A percentile compares a stretch with the other conserved stretches of the same genome.
Conservation (phyloP, 2,113 vertebrate species). For the Silurus asotus region DNA sequence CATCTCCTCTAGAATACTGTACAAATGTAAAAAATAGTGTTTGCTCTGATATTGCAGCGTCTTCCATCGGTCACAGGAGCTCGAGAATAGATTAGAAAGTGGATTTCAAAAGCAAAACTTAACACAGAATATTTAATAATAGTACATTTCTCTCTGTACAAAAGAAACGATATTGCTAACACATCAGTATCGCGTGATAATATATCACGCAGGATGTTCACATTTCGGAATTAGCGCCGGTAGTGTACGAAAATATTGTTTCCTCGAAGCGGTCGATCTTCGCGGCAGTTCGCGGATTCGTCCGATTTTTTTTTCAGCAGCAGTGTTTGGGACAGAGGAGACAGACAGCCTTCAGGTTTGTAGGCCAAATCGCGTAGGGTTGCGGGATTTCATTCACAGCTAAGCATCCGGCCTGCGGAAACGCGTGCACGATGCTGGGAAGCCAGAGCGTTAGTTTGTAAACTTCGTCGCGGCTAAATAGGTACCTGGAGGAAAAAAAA, state of each 20-base stretch:
- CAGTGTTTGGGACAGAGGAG: too few relatives aligned
- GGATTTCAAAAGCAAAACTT: not conserved
- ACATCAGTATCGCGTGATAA: slow-evolving; percentile 20
- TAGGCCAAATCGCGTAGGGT: too few relatives aligned
- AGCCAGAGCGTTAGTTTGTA: too few relatives aligned
- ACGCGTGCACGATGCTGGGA: too few relatives aligned
- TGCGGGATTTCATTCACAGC: too few relatives aligned
- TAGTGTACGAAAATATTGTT: slow-evolving; percentile 65
- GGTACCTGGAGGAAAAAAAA: too few relatives aligned
- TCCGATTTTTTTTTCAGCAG: too few relatives aligned
- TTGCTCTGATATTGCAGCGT: slow-evolving; percentile 33
- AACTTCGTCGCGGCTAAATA: too few relatives aligned
- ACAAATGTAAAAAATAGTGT: slow-evolving; percentile 52
- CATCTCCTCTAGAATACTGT: slow-evolving; percentile 27
- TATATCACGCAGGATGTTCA: slow-evolving; percentile 39
- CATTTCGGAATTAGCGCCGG: not conserved
- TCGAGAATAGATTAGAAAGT: slow-evolving; percentile 1
- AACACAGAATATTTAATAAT: slow-evolving; percentile 22
- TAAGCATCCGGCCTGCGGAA: too few relatives aligned
- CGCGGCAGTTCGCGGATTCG: not conserved
- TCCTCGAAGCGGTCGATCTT: not conserved
- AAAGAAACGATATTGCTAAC: slow-evolving; percentile 10
- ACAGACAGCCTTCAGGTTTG: too few relatives aligned
- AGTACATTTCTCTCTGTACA: slow-evolving; percentile 25
- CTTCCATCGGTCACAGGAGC: slow-evolving; percentile 22